Evolutionary conservation across 2,113 vertebrate species (phyloP), one percentile per base, ranked within the genome.

Genomic region (Fregata magnificens): DNA sequence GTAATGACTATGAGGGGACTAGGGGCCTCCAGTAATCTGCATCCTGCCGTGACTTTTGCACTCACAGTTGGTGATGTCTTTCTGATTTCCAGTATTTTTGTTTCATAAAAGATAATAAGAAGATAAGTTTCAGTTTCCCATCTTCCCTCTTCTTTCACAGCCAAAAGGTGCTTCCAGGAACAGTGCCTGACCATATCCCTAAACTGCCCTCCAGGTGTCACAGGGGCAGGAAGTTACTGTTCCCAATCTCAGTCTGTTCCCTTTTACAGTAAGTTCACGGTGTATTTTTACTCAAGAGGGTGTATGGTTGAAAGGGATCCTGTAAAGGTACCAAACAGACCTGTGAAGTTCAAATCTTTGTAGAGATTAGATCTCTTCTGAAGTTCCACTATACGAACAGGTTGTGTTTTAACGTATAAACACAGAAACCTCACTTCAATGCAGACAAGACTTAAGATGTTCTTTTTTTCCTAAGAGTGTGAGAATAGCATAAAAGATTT

Each of bases 181-280:
- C 52, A 87, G 28, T 36, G 28, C n/a, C 65, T 74, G 52, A 67
- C 38, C 0, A 0, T 49, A 82, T 29, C 40, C 10, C 1, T 22
- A 71, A 84, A 44, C 4, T 79, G 61, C 49, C 45, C 44, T 76
- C 66, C 56, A 82, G 61, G n/a, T 82, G 56, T 87, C 56, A 56
- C 45, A 31, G 69, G 58, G 49, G 13, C 40, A 88, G 65, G 74
- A 94, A 94, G 87, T 65, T 45, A 36, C 34, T 55, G 32, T 42
- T 95, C 49, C 49, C 16, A 50, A 1, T 12, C 65, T 69, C 0
- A 0, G n/a, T 34, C 32, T 67, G 38, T 25, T 87, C 61, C 65
- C 31, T 84, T 89, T 79, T 36, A 86, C 32, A 71, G 5, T 49
- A 56, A 47, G 2, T 26, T 87, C 52, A 38, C 2, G 25, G 34